phyloP scores from a whole-genome alignment of 2,797 vertebrate species.

The Alcedo atthis region DNA sequence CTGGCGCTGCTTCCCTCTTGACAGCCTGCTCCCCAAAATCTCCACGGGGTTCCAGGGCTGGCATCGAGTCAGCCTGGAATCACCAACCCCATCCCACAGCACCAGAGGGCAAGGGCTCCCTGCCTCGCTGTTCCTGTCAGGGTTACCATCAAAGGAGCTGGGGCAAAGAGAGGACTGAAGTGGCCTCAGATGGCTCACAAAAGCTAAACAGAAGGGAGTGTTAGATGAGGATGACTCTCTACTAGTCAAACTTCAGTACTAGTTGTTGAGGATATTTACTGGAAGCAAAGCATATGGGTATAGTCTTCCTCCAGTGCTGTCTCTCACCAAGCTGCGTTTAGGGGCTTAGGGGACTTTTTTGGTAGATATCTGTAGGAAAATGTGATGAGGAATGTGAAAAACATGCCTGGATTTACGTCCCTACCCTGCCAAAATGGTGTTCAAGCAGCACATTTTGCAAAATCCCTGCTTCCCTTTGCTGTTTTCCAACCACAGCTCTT shows the following conservation, averaged over 20 bases:
- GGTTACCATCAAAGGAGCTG: neutral
- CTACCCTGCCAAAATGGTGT: neutral
- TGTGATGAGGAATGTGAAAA: neutral
- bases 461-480: neutral
- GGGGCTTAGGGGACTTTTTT: constrained; percentile 15
- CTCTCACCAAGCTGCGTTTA: constrained; percentile 3
- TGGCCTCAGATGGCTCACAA: neutral
- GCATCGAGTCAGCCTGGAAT: neutral
- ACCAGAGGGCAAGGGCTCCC: neutral
- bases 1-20: accelerated
- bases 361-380: constrained; percentile 36
- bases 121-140: accelerated
- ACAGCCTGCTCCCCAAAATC: neutral
- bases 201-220: neutral
- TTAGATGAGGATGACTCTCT: neutral
- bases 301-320: neutral
- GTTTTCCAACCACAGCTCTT: neutral
- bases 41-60: neutral
- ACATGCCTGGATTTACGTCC: neutral
- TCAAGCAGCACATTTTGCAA: neutral
- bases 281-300: constrained; percentile 40
- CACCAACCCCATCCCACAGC: neutral
- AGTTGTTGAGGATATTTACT: neutral
- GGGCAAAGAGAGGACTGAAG: neutral
- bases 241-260: neutral